Base-by-base conservation (phyloP, 2,113 vertebrate species). In the Muntiacus reevesi region DNA sequence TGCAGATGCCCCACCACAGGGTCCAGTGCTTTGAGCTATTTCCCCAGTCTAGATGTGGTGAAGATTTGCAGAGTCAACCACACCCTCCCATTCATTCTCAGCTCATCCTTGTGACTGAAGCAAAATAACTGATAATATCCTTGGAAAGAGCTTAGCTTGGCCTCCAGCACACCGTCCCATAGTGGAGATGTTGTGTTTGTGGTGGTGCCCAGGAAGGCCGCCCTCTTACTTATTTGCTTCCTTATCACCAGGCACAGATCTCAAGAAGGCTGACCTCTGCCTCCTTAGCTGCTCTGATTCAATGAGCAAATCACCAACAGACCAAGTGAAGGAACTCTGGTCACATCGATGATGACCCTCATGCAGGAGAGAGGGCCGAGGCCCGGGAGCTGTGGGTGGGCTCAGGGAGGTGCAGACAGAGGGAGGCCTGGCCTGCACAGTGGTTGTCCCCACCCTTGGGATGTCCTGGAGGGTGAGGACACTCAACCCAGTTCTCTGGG, bases 91-190 rank as follows among this genome's bases (percentile, higher is more conserved):
- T 25, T 62, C 71, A 62, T 27, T 71, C 28, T 36, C 47, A 28
- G 59, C 36, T 45, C 12, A 16, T 60, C 28, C 76, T 52, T 16
- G 50, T 5, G 84, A 19, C 36, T 9, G 43, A 83, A 87, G 71
- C 84, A 60, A 60, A 45, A 54, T 4, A 50, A 57, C 50, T 36
- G 17, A n/a, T 6, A 28, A 15, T 6, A 2, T 16, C 15, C 43
- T 84, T 60, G 28, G 30, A 59, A 82, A 40, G 62, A 64, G 43
- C 71, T 3, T 11, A 91, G 82, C 60, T 33, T 25, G 14, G 25
- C 47, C 21, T 6, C 12, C 0, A 19, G 19, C 27, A n/a, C 36
- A 27, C 0, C 0, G 19, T 7, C 64, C 27, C 25, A 25, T 28
- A 16, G 59, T 33, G 14, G 0, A 78, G 15, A 36, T 5, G 30